These are phyloP conservation scores for Lypha dubia DNA, from an alignment of 2,888 invertebrate species.

Conservation along the genomic window DNA sequence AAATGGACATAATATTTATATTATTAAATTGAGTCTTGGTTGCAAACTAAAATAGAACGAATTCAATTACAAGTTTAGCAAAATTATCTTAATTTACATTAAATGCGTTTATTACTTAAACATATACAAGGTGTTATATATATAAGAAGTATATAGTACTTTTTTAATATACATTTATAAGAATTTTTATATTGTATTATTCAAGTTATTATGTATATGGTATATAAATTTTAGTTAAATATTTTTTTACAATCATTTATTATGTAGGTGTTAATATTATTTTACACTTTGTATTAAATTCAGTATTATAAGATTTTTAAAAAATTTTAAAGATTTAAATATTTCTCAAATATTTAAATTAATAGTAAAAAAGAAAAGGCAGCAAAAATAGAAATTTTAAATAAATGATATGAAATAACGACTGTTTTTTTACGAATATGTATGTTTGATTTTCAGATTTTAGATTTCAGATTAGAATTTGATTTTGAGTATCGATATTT, in stretches of 20 bases:
- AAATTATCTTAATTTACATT: conserved; percentile 68
- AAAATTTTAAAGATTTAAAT: conserved; percentile 43
- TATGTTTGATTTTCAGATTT: conserved; percentile 43
- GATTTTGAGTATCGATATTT: conserved; percentile 42
- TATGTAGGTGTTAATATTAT: conserved; percentile 48
- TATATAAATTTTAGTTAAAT: conserved; percentile 62
- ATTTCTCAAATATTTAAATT: conserved; percentile 64
- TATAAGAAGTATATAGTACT: too few species aligned
- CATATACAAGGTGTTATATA: conserved; percentile 62
- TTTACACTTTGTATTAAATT: conserved; percentile 69
- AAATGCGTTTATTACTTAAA: conserved; percentile 71
- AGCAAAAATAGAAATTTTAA: conserved; percentile 6
- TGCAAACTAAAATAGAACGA: conserved; percentile 6
- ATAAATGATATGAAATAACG: conserved; percentile 43
- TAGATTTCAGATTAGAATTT: conserved; percentile 44
- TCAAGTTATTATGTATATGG: conserved; percentile 30
- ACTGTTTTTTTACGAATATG: conserved; percentile 12
- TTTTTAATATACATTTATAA: conserved; percentile 50
- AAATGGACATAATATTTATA: not conserved
- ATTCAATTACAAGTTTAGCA: conserved; percentile 21
- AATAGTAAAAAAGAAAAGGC: not conserved
- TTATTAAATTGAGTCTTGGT: not conserved
- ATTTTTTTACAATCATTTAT: conserved; percentile 48
- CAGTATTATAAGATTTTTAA: conserved; percentile 36
- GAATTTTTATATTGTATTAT: conserved; percentile 37